phyloP scores from a whole-genome alignment of 2,113 vertebrate species.

The Oryzias javanicus region DNA sequence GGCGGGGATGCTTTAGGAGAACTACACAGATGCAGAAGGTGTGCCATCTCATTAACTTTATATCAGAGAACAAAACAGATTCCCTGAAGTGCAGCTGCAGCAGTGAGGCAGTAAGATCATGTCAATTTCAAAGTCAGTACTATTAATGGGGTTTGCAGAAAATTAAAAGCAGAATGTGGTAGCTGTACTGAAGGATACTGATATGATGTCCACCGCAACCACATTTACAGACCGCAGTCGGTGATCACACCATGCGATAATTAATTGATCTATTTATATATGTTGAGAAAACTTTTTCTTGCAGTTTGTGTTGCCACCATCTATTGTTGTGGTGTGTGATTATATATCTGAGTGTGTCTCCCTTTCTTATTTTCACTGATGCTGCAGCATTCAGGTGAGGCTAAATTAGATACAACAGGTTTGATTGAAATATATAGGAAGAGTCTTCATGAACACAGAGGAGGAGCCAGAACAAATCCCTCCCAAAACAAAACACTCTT shows the following conservation, averaged over 20 bases:
- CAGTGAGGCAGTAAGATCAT: slow-evolving; percentile 42
- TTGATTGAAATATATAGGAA: background rate
- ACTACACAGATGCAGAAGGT: slow-evolving; percentile 49
- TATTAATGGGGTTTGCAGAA: slow-evolving; percentile 62
- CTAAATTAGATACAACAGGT: slow-evolving; percentile 13
- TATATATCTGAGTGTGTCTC: background rate
- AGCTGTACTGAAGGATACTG: slow-evolving; percentile 33
- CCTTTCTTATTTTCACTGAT: background rate
- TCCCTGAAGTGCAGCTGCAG: slow-evolving; percentile 57
- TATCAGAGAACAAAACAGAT: slow-evolving; percentile 60
- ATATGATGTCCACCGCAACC: slow-evolving; percentile 22
- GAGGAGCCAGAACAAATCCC: too few species aligned
- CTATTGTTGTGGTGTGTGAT: slow-evolving; percentile 13
- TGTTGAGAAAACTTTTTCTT: too few species aligned
- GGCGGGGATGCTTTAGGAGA: slow-evolving; percentile 38
- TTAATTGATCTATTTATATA: too few species aligned
- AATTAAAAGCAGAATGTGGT: slow-evolving; percentile 23
- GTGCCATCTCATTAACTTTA: slow-evolving; percentile 67
- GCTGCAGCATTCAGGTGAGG: slow-evolving; percentile 10
- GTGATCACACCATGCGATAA: too few species aligned
- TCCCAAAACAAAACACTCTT: too few species aligned
- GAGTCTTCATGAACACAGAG: too few species aligned
- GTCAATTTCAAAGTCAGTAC: slow-evolving; percentile 47
- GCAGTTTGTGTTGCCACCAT: too few species aligned
- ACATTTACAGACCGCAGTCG: slow-evolving; percentile 20